Evolutionary conservation across 2,888 invertebrate species (phyloP).

Genomic region (Fragum whitleyi): DNA sequence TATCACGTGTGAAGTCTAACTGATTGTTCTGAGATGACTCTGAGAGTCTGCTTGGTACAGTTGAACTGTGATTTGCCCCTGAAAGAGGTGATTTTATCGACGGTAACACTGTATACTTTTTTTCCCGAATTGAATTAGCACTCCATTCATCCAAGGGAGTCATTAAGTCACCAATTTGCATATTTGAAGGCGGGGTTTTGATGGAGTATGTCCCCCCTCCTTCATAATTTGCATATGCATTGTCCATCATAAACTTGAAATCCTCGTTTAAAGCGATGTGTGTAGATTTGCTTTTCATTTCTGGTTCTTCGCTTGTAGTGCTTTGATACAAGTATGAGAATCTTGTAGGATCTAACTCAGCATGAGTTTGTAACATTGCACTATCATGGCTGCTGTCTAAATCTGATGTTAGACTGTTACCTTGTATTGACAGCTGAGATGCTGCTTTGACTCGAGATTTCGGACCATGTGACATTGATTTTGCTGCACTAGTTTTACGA

Average conservation of each 20-base stretch:
- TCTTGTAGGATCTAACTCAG: neutral
- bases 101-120: slow-evolving; percentile 75
- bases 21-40: slow-evolving; percentile 66
- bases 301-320: slow-evolving; percentile 17
- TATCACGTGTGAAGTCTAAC: slow-evolving; percentile 73
- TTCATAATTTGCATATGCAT: slow-evolving; percentile 49
- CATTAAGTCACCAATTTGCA: slow-evolving; percentile 67
- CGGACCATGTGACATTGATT: neutral
- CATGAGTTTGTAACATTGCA: neutral
- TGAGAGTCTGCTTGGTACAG: slow-evolving; percentile 17
- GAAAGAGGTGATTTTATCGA: slow-evolving; percentile 63
- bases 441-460: neutral
- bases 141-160: slow-evolving; percentile 68
- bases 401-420: neutral
- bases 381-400: neutral
- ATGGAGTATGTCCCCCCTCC: slow-evolving; percentile 35
- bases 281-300: slow-evolving; percentile 44
- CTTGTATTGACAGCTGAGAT: neutral
- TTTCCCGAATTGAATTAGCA: slow-evolving; percentile 63
- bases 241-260: slow-evolving; percentile 55
- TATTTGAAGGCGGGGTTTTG: slow-evolving; percentile 56
- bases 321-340: neutral
- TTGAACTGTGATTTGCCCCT: slow-evolving; percentile 16
- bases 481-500: slow-evolving; percentile 39
- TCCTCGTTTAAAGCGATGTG: slow-evolving; percentile 52